Conservation (phyloP, 2,888 invertebrate species). For the Ptilodon capucinus region DNA sequence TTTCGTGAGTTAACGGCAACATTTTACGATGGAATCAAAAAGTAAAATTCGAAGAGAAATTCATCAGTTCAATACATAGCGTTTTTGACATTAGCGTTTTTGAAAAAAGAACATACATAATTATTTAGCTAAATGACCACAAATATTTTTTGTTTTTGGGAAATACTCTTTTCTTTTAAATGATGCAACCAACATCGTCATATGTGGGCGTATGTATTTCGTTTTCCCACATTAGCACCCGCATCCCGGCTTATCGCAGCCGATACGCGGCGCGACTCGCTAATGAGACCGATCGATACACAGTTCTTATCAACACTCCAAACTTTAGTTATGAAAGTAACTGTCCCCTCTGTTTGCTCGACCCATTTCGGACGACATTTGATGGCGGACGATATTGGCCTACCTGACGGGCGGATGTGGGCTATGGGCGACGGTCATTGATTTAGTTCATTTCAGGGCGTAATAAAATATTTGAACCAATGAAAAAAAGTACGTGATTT, state of each 20-base stretch:
- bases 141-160: too few relatives aligned
- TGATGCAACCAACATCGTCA: conserved; percentile 4
- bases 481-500: too few relatives aligned
- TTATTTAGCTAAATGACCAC: too few relatives aligned
- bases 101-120: too few relatives aligned
- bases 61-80: too few relatives aligned
- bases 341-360: conserved; percentile 34
- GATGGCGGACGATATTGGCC: conserved; percentile 19
- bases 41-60: too few relatives aligned
- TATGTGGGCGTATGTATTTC: conserved; percentile 43
- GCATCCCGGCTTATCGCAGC: conserved; percentile 50
- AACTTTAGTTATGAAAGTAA: conserved; percentile 67
- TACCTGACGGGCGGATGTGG: background rate
- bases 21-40: too few relatives aligned
- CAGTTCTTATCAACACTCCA: conserved; percentile 71
- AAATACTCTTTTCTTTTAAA: background rate
- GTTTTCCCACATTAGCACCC: conserved; percentile 56
- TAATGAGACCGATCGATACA: conserved; percentile 67
- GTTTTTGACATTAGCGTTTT: too few relatives aligned
- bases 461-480: too few relatives aligned
- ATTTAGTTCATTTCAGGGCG: background rate
- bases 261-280: conserved; percentile 61
- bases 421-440: background rate
- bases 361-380: conserved; percentile 9
- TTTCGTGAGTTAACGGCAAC: too few relatives aligned